phyloP scores from a whole-genome alignment of 2,888 invertebrate genomes.

The Amiota mariae region DNA sequence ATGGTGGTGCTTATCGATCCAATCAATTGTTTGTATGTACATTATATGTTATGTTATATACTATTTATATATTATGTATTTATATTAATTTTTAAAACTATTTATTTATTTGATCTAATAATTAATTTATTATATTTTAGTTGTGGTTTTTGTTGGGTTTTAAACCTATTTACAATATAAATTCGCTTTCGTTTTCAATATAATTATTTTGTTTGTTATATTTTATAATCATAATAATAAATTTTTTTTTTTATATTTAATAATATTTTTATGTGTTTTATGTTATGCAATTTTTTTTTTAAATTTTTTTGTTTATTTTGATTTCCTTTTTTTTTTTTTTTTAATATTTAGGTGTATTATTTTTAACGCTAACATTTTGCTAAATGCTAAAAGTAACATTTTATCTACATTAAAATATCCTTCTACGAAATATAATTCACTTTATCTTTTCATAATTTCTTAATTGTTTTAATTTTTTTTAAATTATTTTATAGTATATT shows the following conservation, averaged over 20 bases:
- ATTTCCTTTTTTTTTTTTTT: slow-evolving; percentile 24
- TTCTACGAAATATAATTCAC: slow-evolving; percentile 47
- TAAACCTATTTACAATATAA: slow-evolving; percentile 61
- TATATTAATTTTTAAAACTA: neutral
- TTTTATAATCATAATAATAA: slow-evolving; percentile 15
- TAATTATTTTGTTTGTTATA: slow-evolving; percentile 7
- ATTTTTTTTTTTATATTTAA: slow-evolving; percentile 18
- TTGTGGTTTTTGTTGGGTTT: slow-evolving; percentile 30
- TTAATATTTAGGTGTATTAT: slow-evolving; percentile 29
- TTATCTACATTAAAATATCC: slow-evolving; percentile 62
- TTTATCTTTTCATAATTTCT: slow-evolving; percentile 29
- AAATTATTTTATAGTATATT: neutral
- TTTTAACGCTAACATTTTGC: slow-evolving; percentile 59
- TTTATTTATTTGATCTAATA: neutral
- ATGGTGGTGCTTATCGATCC: too few species aligned
- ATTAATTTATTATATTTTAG: neutral
- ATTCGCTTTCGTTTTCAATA: slow-evolving; percentile 58
- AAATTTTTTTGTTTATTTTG: too few species aligned
- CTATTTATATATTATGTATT: neutral
- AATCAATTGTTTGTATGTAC: neutral
- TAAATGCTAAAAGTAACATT: slow-evolving; percentile 66
- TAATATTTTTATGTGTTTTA: slow-evolving; percentile 23
- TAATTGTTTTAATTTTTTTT: neutral
- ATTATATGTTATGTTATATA: too few species aligned
- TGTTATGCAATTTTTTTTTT: slow-evolving; percentile 27